These are phyloP conservation scores for Gallinago nigripennis DNA, from an alignment of 2,797 vertebrate genomes.

Conservation along the genomic window DNA sequence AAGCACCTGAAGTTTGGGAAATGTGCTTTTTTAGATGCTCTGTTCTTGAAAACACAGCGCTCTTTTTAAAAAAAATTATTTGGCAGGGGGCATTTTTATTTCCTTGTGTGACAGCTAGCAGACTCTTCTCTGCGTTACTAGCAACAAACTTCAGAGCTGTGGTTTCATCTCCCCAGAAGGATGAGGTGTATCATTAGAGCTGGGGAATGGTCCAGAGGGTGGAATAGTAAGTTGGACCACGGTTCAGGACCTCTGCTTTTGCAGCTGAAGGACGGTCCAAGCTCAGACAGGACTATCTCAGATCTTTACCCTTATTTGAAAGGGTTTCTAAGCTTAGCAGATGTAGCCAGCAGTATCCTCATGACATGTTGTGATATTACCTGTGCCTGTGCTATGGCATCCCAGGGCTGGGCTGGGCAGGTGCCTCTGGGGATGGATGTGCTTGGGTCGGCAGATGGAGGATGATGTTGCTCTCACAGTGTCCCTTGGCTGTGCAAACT, in stretches of 20 bases:
- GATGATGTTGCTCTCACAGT: background rate
- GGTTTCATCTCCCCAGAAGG: background rate
- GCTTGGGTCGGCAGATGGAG: background rate
- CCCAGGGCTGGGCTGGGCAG: fast-evolving
- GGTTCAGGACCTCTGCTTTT: background rate
- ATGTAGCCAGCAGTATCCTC: background rate
- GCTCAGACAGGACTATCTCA: background rate
- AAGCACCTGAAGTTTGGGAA: background rate
- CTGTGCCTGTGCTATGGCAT: background rate
- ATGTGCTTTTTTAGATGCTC: background rate
- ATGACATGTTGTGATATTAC: background rate
- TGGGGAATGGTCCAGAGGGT: background rate
- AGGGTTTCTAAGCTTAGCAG: background rate
- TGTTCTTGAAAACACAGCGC: background rate
- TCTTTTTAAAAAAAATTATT: background rate
- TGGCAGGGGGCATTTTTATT: background rate
- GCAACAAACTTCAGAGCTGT: background rate
- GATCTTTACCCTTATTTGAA: background rate
- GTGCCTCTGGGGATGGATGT: background rate
- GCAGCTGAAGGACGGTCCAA: background rate
- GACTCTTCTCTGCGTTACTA: background rate
- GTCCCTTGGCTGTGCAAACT: background rate
- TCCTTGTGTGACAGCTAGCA: background rate
- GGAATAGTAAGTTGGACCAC: background rate
- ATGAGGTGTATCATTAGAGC: background rate